Percentiles rank a stretch among this genome's conserved stretches.
Evolutionary conservation across 2,888 invertebrate species (phyloP).

Genomic region (Dynastes hyllus): DNA sequence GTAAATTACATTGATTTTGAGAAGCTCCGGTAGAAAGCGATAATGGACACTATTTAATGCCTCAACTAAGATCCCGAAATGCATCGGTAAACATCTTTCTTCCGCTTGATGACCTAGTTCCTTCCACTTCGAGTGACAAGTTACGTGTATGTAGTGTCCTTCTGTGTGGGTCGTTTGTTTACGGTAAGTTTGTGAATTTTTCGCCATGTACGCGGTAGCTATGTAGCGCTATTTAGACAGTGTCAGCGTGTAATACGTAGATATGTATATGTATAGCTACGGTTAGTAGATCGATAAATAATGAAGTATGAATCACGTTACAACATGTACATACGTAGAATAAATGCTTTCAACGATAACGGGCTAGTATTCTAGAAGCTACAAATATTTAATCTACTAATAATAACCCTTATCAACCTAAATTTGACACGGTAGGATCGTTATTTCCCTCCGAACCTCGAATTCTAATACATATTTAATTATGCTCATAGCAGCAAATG

Average conservation of each 20-base stretch:
- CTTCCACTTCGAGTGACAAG: not conserved
- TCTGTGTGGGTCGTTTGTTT: slow-evolving; percentile 8
- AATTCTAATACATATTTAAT: too few species aligned
- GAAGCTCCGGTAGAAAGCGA: not conserved
- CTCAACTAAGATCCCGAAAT: slow-evolving; percentile 10
- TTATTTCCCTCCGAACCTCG: too few species aligned
- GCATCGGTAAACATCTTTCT: slow-evolving; percentile 25
- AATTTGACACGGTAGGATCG: not conserved
- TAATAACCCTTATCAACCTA: not conserved
- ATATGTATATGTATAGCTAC: not conserved
- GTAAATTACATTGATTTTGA: slow-evolving; percentile 11
- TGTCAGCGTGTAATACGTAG: not conserved
- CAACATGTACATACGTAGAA: not conserved
- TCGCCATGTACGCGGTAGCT: slow-evolving; percentile 4
- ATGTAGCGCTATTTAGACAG: slow-evolving; percentile 10
- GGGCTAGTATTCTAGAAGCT: not conserved
- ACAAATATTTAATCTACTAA: slow-evolving; percentile 13
- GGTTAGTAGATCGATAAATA: not conserved
- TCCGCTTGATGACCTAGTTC: slow-evolving; percentile 15
- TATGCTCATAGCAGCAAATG: too few species aligned
- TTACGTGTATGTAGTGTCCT: slow-evolving; percentile 7
- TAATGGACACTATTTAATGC: slow-evolving; percentile 26
- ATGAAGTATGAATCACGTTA: slow-evolving; percentile 13
- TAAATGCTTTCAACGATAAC: not conserved
- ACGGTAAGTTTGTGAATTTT: not conserved